Percentiles rank a stretch among this genome's conserved stretches.
Conservation (phyloP, 2,797 vertebrate species). For the Linurgus olivaceus region DNA sequence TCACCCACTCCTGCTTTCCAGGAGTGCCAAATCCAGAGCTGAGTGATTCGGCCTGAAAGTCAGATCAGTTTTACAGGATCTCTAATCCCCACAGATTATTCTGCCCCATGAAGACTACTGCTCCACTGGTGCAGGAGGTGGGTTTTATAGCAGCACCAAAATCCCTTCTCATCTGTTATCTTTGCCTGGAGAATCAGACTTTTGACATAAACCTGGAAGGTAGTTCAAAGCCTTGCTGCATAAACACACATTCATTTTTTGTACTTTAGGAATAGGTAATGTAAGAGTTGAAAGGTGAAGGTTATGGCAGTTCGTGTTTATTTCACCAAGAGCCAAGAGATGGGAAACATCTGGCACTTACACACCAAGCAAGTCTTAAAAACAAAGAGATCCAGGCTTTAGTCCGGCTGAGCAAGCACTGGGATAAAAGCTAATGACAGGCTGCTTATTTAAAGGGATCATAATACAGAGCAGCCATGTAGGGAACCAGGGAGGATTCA, state of each 20-base stretch:
- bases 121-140: constrained; percentile 33
- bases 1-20: background rate
- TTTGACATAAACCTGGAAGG: constrained; percentile 70
- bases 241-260: constrained; percentile 70
- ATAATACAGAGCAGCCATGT: constrained; percentile 65
- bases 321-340: constrained; percentile 74
- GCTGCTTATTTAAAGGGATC: constrained; percentile 73
- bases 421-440: constrained; percentile 72
- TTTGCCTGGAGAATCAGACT: constrained; percentile 48
- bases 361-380: constrained; percentile 66
- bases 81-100: background rate
- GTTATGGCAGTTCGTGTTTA: constrained; percentile 70
- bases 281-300: constrained; percentile 72
- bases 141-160: constrained; percentile 10
- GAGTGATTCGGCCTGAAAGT: background rate
- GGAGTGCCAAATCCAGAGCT: background rate
- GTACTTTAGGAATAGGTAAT: constrained; percentile 70
- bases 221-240: constrained; percentile 64
- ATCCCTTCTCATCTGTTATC: constrained; percentile 11
- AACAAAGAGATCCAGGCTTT: constrained; percentile 62
- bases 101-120: background rate
- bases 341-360: constrained; percentile 76
- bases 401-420: constrained; percentile 71
- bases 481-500: constrained; percentile 30
- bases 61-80: background rate